Evolutionary conservation across 2,888 invertebrate genomes (phyloP), one percentile per base, ranked within the genome.

Genomic region (Gymnosoma rotundatum): DNA sequence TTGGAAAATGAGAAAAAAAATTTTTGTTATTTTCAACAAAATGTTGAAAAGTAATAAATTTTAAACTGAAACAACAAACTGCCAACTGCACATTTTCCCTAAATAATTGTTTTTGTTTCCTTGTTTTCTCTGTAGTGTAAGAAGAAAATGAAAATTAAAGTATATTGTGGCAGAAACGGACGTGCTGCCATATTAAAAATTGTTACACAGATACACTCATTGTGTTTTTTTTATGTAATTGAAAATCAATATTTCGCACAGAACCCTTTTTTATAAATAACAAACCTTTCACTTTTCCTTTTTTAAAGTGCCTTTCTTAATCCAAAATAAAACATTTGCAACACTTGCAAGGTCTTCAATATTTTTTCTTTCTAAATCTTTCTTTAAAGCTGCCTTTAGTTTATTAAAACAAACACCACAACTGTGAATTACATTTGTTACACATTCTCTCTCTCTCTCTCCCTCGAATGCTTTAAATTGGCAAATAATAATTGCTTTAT

Each of bases 121-220:
- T 52, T 52, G 14, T 67, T 67, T 20, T 12, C 18, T 21, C 5
- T 12, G 42, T 12, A 12, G 16, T 38, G 21, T 18, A 61, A 61
- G 32, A 4, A 20, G 20, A 61, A 69, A 48, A 54, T 14, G 6
- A 42, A 60, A 78, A 69, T 73, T 66, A 60, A 78, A 58, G n/a
- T 48, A 58, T 70, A 70, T 75, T 70, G 74, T 66, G 38, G 45
- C 21, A 64, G 74, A 83, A 78, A 69, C 60, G 83, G 74, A 74
- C 18, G 52, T 60, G n/a, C 20, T 56, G 58, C 21, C 38, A 74
- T 75, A 18, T 48, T 58, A 42, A 70, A 78, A 64, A 45, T 56
- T 32, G 69, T 74, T 74, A n/a, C 54, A 42, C 54, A 48, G n/a
- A 74, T 16, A 50, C 21, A 45, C 9, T 7, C n/a, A 5, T 21